A percentile compares a stretch with the other conserved stretches of the same genome.
phyloP scores from a whole-genome alignment of 2,797 vertebrate species.

The Yasuhikotakia modesta region DNA sequence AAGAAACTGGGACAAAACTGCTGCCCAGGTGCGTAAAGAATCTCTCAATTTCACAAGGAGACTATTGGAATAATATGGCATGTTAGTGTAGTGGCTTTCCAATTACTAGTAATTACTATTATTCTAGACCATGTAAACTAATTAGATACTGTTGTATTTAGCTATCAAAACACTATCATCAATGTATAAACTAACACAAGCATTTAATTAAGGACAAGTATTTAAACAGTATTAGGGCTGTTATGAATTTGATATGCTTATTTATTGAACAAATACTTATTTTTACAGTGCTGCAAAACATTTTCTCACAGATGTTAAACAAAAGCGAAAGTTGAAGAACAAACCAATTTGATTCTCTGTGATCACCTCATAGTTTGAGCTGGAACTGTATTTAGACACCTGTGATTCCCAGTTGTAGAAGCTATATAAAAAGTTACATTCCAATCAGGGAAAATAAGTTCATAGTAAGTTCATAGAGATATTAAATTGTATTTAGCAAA shows the following conservation, averaged over 20 bases:
- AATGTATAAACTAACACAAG: no score
- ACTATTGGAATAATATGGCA: slow-evolving; percentile 16
- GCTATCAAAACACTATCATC: no score
- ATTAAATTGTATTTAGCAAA: no score
- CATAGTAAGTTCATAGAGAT: no score
- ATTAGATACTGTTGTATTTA: not conserved
- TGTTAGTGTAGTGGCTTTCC: not conserved
- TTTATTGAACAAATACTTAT: no score
- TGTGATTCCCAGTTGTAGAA: slow-evolving; percentile 89
- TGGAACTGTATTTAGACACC: slow-evolving; percentile 76
- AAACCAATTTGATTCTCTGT: slow-evolving; percentile 78
- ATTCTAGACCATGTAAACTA: not conserved
- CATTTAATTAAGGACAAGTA: no score
- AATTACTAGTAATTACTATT: no score
- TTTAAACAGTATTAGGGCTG: not conserved
- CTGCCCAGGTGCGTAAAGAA: slow-evolving; percentile 33
- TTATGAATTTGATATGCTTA: no score
- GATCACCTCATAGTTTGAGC: slow-evolving; percentile 84
- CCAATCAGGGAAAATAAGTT: no score
- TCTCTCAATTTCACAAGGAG: slow-evolving; percentile 21
- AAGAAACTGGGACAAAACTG: slow-evolving; percentile 65
- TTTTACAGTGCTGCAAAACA: no score
- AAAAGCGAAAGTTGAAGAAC: slow-evolving; percentile 74
- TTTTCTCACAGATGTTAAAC: slow-evolving; percentile 51
- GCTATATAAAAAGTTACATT: slow-evolving; percentile 62